Base-by-base conservation (phyloP, 2,888 invertebrate genomes). In the Agrotis puta region DNA sequence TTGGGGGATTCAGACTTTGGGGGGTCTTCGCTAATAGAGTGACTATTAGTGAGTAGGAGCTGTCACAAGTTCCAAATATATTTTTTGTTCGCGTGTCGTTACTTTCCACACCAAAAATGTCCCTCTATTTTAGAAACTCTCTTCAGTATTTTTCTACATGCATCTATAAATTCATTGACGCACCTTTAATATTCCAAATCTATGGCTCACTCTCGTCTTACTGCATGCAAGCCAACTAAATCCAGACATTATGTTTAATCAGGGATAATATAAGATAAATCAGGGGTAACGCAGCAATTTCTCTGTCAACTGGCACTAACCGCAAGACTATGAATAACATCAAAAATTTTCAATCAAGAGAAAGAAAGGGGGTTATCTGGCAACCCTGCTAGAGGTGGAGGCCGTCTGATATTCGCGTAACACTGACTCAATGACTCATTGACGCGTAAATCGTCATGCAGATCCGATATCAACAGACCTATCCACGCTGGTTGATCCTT, bases 401-500 rank as follows among this genome's bases (percentile, higher is more conserved):
- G 80, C 39, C 80, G 77, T 39, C 56, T 54, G 59, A 79, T 71
- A 81, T 76, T 77, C 73, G 24, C 70, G 80, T 75, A 58, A 79
- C 69, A 85, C 73, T 83, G 84, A 82, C 83, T 85, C 79, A 79
- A 51, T 81, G 73, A 74, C 81, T 80, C 82, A 73, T 74, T 68
- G 72, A 64, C 70, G 39, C 74, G 61, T 66, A 64, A 63, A 74
- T 53, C 67, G 67, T 39, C 66, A 64, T 71, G 64, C 72, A 72
- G 39, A 53, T 70, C 54, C 53, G 27, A 64, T 81, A 81, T 50
- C 71, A 64, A 72, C 64, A 64, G 65, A 50, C 50, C 53, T 0
- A 71, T 20, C 53, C 22, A 62, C 7, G n/a, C 59, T 45, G 54
- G 61, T 59, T 65, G 53, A 20, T 53, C 53, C 43, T 50, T 51